A percentile compares a stretch with the other conserved stretches of the same genome.
Evolutionary conservation across 2,113 vertebrate genomes (phyloP).

Genomic region (Podarcis cretensis): DNA sequence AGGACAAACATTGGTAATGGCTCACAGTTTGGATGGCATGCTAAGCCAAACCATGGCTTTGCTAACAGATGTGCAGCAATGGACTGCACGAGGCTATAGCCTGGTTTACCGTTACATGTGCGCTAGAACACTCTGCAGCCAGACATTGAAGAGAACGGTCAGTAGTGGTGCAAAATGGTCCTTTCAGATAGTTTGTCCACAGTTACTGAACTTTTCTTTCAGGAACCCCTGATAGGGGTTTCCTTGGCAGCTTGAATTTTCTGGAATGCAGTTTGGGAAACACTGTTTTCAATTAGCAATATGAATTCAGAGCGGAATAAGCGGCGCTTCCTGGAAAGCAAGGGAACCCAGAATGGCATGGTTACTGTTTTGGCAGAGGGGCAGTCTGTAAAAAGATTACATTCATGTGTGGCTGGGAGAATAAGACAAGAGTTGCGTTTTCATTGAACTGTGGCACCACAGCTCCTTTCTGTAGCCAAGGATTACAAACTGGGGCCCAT

Average conservation of each 20-base stretch:
- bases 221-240: not conserved
- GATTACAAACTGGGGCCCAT: not conserved
- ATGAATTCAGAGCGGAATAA: slow-evolving; percentile 52
- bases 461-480: slow-evolving; percentile 23
- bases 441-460: not conserved
- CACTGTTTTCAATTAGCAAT: slow-evolving; percentile 53
- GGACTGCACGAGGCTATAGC: too few species aligned
- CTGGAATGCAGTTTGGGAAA: not conserved
- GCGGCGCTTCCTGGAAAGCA: slow-evolving; percentile 55
- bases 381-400: not conserved
- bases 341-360: slow-evolving; percentile 52
- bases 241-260: not conserved
- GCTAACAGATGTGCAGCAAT: too few species aligned
- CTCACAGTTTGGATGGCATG: too few species aligned
- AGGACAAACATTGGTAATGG: too few species aligned
- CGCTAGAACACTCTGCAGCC: not conserved
- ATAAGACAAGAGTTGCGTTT: slow-evolving; percentile 54
- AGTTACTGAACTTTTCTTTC: not conserved
- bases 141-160: not conserved
- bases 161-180: not conserved
- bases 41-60: too few species aligned
- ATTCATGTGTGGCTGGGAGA: slow-evolving; percentile 36
- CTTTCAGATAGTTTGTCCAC: not conserved
- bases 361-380: slow-evolving; percentile 36
- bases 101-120: too few species aligned